Base-by-base conservation (phyloP, 2,797 vertebrate genomes). In the Alosa sapidissima region DNA sequence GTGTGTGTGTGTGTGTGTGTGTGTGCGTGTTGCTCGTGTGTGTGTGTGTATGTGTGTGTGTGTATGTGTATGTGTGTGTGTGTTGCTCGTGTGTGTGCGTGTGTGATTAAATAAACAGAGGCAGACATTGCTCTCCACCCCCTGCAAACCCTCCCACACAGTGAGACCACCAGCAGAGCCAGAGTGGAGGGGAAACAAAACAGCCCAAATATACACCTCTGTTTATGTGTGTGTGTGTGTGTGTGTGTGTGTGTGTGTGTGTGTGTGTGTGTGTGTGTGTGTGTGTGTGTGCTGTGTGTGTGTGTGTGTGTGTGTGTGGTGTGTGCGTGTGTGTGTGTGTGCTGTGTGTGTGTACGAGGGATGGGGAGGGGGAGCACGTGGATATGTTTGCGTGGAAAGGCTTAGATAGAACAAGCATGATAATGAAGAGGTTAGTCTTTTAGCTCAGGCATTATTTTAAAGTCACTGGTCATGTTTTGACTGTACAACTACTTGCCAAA, bases 91-190 rank as follows among this genome's bases (percentile, higher is more conserved):
- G 52, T 16, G 13, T 19, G 13, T 58, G 16, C 21, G 55, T 1
- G n/a, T 62, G 60, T 62, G 60, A 28, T 58, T 58, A 58, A 58
- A 58, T 58, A 21, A 58, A 58, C 55, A 58, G 55, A 58, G 19
- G 58, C 55, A 58, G 55, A 58, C 55, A 62, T 21, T 8, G 9
- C 60, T 24, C 11, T 62, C 60, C n/a, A 28, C 60, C n/a, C 60
- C 60, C 24, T 24, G 60, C 60, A 62, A 24, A 13, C 55, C 55
- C 55, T 2, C 55, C 3, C 55, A 58, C 55, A 5, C 0, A 58
- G 55, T 58, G 65, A 72, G 65, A 72, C 65, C 65, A 72, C 65
- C 33, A 33, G 65, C 65, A 72, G 33, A 72, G 65, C 1, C 65
- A 11, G 28, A 33, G 65, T 33, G 41, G 10, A 72, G 65, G 33